These are phyloP conservation scores for Caenorhabditis sinica DNA, from an alignment of 2,888 invertebrate genomes.

Conservation along the genomic window DNA sequence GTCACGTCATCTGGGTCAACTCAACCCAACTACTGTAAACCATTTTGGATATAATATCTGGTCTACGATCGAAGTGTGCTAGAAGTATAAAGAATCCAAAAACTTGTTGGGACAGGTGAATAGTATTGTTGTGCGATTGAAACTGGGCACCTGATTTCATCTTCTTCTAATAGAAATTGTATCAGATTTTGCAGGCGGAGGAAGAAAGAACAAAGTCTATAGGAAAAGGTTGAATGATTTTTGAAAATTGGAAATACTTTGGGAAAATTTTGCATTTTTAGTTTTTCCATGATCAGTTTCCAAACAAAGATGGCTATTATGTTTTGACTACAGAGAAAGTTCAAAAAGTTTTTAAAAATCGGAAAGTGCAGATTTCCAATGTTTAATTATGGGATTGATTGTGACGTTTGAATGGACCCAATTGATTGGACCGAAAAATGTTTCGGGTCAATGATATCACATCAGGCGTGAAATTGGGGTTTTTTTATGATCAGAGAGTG, in stretches of 20 bases:
- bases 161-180: not conserved
- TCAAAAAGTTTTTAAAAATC: constrained; percentile 1
- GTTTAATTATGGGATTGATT: not conserved
- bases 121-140: too few species aligned
- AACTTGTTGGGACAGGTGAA: not conserved
- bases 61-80: not conserved
- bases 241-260: not conserved
- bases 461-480: constrained; percentile 8
- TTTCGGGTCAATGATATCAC: not conserved
- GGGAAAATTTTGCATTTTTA: constrained; percentile 4
- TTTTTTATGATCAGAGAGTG: not conserved
- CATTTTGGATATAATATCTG: not conserved
- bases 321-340: not conserved
- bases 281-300: not conserved
- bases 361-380: constrained; percentile 6
- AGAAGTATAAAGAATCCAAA: not conserved
- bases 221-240: not conserved
- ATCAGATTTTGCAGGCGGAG: not conserved
- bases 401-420: constrained; percentile 9
- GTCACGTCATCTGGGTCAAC: constrained; percentile 3
- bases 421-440: not conserved
- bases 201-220: constrained; percentile 2
- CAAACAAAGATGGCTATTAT: not conserved
- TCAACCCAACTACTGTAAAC: not conserved
- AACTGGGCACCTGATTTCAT: not conserved